Evolutionary conservation across 1,140 invertebrate genomes (phyloP), one percentile per base, ranked within the genome.

Genomic region (Cotesia chilonis): DNA sequence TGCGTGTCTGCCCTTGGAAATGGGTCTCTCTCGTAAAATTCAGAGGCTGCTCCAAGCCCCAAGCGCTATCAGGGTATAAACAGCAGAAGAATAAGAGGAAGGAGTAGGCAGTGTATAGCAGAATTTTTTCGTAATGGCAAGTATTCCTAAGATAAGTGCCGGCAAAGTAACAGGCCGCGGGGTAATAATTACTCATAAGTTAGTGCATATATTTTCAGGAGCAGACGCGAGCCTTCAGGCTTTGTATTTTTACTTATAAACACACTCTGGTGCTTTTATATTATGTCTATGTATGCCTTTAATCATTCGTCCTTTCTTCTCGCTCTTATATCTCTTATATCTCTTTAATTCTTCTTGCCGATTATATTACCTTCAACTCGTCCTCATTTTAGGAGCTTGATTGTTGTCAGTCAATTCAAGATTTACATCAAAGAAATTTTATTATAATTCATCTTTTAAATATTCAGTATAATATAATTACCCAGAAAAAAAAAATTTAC

Each of bases 81-180:
- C 41, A 47, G 41, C 2, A 47, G 41, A 47, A 47, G 41, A 9
- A 9, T 41, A 9, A 47, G 28, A 55, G n/a, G 12, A 55, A 55
- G 4, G 54, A 55, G 54, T 51, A 57, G 51, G 54, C 17, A 35
- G 70, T 51, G 54, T 38, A 51, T 55, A 55, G 52, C 66, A 7
- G 66, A 68, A 68, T 72, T 78, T 78, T 78, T 78, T 73, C 77
- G 60, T 76, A 76, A 78, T 78, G 75, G 72, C 72, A 76, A 72
- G 70, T 72, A 78, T 74, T 74, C 72, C 59, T 68, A 37, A 55
- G 52, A 70, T 67, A 71, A 70, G 59, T 68, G 66, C n/a, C 20
- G 60, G 68, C 54, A 65, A 38, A 57, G 28, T 28, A 28, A 28
- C 28, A 59, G 41, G 61, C 76, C 70, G 57, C 55, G 20, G 55